A percentile compares a stretch with the other conserved stretches of the same genome.
Conservation (phyloP, 1,140 invertebrate genomes). For the Diorhabda elongata region DNA sequence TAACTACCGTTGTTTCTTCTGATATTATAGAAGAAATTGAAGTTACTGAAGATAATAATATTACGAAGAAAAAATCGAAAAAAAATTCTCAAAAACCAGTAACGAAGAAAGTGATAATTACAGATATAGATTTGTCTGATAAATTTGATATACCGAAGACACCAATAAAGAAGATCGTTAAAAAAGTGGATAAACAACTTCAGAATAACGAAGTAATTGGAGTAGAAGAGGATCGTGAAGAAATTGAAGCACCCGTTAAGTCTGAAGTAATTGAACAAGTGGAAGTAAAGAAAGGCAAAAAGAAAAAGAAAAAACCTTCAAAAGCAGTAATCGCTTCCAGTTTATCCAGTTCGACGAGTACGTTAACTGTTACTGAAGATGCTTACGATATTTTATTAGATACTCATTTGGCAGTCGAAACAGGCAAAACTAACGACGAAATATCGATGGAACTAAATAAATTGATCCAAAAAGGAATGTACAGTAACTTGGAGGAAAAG, state of each 20-base stretch:
- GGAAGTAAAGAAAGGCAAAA: conserved; percentile 36
- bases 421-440: conserved; percentile 44
- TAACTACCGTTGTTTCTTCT: not conserved
- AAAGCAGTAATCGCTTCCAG: conserved; percentile 13
- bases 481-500: conserved; percentile 40
- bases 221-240: not conserved
- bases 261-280: conserved; percentile 7
- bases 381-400: conserved; percentile 40
- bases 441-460: conserved; percentile 44
- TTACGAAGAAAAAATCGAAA: conserved; percentile 34
- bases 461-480: conserved; percentile 45
- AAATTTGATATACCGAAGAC: conserved; percentile 21
- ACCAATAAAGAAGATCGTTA: conserved; percentile 19
- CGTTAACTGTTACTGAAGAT: conserved; percentile 23
- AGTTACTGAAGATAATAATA: conserved; percentile 7
- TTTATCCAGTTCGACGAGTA: conserved; percentile 20
- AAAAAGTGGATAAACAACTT: conserved; percentile 15
- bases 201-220: conserved; percentile 5
- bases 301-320: conserved; percentile 39
- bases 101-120: conserved; percentile 40
- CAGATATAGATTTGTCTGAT: conserved; percentile 33
- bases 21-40: conserved; percentile 9
- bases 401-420: conserved; percentile 22
- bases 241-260: not conserved
- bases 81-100: conserved; percentile 28